Conservation (phyloP, 2,113 vertebrate genomes). For the Amazona vittata region DNA sequence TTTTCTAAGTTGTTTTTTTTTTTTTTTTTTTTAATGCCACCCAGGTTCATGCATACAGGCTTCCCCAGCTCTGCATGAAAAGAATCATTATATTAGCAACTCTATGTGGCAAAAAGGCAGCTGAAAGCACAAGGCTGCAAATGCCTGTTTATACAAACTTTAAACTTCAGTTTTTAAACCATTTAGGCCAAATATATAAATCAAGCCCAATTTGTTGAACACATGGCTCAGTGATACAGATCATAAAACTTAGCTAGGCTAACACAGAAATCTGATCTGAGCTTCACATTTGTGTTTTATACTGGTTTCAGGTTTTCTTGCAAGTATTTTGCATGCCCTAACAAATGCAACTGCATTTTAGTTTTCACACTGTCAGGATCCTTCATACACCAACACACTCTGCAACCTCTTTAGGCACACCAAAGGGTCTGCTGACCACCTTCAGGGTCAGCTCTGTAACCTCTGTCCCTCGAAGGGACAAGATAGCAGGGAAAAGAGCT, state of each 20-base stretch:
- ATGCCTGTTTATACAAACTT: not conserved
- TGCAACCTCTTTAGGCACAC: not conserved
- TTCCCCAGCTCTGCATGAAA: not conserved
- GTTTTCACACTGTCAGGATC: not conserved
- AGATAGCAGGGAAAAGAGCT: not conserved
- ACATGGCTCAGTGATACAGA: not conserved
- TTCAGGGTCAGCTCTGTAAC: not conserved
- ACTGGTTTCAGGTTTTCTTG: not conserved
- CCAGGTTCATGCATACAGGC: not conserved
- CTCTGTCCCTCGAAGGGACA: not conserved
- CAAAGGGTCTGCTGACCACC: rapidly evolving
- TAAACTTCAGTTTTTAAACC: not conserved
- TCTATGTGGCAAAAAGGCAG: not conserved
- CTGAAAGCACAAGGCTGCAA: not conserved
- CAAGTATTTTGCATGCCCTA: not conserved
- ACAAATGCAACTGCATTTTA: not conserved
- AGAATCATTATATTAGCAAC: not conserved
- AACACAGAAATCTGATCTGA: not conserved
- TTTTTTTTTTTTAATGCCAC: not conserved
- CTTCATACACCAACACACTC: not conserved
- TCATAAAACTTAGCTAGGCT: not conserved
- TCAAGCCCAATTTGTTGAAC: not conserved
- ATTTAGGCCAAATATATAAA: not conserved
- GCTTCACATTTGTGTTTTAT: not conserved
- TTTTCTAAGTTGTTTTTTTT: not conserved